phyloP scores from a whole-genome alignment of 2,888 invertebrate genomes.

The Brassicogethes aeneus region DNA sequence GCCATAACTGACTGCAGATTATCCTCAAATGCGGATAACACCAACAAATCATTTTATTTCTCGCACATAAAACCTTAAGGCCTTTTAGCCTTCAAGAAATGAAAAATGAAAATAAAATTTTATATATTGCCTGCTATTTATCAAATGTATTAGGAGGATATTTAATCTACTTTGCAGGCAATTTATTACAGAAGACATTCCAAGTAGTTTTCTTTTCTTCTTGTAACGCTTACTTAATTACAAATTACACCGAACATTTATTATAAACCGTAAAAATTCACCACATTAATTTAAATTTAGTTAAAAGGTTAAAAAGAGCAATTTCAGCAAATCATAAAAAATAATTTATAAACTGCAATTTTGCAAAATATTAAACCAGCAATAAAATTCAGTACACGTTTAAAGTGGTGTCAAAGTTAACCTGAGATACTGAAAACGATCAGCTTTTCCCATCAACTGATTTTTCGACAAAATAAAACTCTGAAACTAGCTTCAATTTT shows the following conservation, averaged over 20 bases:
- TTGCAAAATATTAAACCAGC: neutral
- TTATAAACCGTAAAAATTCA: neutral
- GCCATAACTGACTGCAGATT: constrained; percentile 31
- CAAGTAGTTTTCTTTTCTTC: too few relatives aligned
- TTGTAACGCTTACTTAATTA: too few relatives aligned
- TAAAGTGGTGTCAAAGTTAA: constrained; percentile 11
- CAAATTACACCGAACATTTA: too few relatives aligned
- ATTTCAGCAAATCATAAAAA: neutral
- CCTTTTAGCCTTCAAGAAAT: constrained; percentile 6
- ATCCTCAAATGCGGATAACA: constrained; percentile 27
- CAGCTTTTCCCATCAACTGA: constrained; percentile 18
- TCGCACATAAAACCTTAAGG: constrained; percentile 9
- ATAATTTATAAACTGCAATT: neutral
- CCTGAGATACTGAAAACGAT: constrained; percentile 19
- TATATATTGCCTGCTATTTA: constrained; percentile 4
- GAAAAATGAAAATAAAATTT: constrained; percentile 8
- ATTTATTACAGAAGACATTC: too few relatives aligned
- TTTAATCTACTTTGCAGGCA: neutral
- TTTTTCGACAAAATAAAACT: constrained; percentile 26
- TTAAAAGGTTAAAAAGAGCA: neutral
- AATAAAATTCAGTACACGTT: constrained; percentile 5
- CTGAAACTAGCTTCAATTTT: constrained; percentile 38
- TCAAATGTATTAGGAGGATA: neutral
- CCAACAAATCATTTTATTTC: constrained; percentile 25
- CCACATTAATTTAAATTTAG: neutral